Percentiles rank a stretch among this genome's conserved stretches.
Evolutionary conservation across 2,113 vertebrate species (phyloP).

Genomic region (Siphamia tubifer): DNA sequence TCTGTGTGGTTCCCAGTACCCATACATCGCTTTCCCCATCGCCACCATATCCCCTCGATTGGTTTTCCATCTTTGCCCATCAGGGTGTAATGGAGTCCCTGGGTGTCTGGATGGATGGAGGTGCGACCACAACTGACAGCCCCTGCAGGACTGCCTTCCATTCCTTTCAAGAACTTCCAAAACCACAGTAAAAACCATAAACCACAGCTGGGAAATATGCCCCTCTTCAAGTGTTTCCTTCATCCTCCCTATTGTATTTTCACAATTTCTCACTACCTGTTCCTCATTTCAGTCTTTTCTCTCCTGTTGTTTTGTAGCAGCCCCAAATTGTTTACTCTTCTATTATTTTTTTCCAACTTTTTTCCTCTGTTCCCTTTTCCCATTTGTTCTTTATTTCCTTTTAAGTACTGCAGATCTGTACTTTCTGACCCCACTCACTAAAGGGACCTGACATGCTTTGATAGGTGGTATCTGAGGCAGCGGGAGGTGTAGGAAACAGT

Average conservation of each 20-base stretch:
- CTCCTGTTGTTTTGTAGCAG: background rate
- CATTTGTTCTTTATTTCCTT: background rate
- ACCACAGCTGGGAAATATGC: conserved; percentile 42
- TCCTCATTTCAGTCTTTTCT: conserved; percentile 3
- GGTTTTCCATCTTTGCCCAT: conserved; percentile 75
- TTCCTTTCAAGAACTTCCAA: conserved; percentile 34
- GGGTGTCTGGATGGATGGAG: conserved; percentile 72
- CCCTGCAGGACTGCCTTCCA: conserved; percentile 31
- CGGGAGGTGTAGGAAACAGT: conserved; percentile 25
- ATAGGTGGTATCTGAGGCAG: conserved; percentile 36
- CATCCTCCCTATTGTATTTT: conserved; percentile 33
- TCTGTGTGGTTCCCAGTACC: conserved; percentile 51
- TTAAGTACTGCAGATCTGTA: background rate
- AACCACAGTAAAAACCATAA: conserved; percentile 46
- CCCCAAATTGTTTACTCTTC: conserved; percentile 2
- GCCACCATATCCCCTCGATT: conserved; percentile 64
- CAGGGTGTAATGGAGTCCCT: conserved; percentile 73
- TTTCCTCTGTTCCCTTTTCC: background rate
- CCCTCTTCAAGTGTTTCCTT: conserved; percentile 20
- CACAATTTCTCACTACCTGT: conserved; percentile 25
- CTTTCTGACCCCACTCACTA: conserved; percentile 17
- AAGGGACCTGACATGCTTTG: conserved; percentile 39
- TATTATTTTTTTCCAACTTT: no score
- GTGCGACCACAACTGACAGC: conserved; percentile 42
- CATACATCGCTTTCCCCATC: conserved; percentile 52